Evolutionary conservation across 2,113 vertebrate genomes (phyloP).

Genomic region (Neoarius graeffei): DNA sequence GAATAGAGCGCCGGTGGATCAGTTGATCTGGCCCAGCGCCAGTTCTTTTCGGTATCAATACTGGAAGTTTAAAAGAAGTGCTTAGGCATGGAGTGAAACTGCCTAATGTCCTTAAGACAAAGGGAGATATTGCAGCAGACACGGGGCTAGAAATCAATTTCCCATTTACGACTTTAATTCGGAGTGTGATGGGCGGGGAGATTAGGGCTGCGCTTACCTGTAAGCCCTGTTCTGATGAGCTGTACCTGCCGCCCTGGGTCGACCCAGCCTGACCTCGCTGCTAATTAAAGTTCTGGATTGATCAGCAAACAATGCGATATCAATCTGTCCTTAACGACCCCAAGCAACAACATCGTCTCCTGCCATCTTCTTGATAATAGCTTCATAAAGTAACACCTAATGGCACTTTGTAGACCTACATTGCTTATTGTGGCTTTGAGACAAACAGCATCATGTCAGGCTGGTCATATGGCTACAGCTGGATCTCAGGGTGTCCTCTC

Average conservation of each 20-base stretch:
- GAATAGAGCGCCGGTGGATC: constrained; percentile 24
- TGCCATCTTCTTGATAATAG: constrained; percentile 69
- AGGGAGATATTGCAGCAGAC: constrained; percentile 80
- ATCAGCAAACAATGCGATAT: constrained; percentile 76
- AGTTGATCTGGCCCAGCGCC: constrained; percentile 64
- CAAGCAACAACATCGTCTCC: constrained; percentile 63
- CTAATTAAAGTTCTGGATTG: constrained; percentile 82
- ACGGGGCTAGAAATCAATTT: constrained; percentile 80
- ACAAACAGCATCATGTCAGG: constrained; percentile 8
- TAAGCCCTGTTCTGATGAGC: constrained; percentile 72
- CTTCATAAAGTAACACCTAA: constrained; percentile 68
- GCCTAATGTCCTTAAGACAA: constrained; percentile 82
- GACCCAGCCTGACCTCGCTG: constrained; percentile 64
- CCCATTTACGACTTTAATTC: constrained; percentile 84
- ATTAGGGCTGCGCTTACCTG: constrained; percentile 78
- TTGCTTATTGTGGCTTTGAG: constrained; percentile 1
- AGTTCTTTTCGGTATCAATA: constrained; percentile 71
- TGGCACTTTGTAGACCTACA: constrained; percentile 46
- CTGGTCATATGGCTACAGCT: constrained; percentile 2
- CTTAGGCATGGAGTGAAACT: constrained; percentile 75
- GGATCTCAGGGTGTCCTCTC: constrained; percentile 6
- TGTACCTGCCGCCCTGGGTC: constrained; percentile 68
- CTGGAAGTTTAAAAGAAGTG: constrained; percentile 80
- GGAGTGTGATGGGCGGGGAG: constrained; percentile 74
- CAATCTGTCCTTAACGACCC: constrained; percentile 78